Conservation (phyloP, 2,797 vertebrate genomes). For the Crocodylus rhombifer region DNA sequence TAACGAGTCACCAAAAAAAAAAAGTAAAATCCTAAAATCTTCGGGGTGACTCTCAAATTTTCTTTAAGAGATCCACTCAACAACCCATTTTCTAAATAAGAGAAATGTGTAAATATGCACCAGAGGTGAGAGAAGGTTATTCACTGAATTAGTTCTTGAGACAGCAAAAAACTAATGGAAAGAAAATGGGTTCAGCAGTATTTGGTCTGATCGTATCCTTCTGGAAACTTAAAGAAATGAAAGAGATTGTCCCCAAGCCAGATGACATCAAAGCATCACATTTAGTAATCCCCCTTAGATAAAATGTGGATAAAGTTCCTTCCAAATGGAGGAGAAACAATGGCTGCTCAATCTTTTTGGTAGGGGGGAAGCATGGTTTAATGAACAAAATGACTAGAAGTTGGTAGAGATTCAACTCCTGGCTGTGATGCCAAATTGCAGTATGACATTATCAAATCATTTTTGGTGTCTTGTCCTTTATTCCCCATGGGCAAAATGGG, state of each 20-base stretch:
- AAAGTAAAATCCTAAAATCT: not conserved
- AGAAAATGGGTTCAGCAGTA: not conserved
- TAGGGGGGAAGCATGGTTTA: fast-evolving
- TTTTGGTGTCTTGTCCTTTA: not conserved
- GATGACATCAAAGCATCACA: too few relatives aligned
- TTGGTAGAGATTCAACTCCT: not conserved
- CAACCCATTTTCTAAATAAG: not conserved
- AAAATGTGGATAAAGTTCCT: not conserved
- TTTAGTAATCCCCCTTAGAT: too few relatives aligned
- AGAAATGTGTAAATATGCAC: not conserved
- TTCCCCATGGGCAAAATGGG: not conserved
- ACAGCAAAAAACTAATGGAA: not conserved
- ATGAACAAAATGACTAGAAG: not conserved
- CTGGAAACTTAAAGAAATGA: not conserved
- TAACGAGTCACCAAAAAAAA: not conserved
- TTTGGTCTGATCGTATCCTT: not conserved
- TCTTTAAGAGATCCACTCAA: not conserved
- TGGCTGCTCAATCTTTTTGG: not conserved
- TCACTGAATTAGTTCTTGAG: not conserved
- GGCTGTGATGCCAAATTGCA: not conserved
- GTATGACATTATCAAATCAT: not conserved
- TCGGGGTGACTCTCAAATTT: not conserved
- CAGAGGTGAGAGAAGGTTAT: not conserved
- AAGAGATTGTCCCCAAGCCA: not conserved
- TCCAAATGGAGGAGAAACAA: not conserved